These are phyloP conservation scores for Phoronis australis DNA, from an alignment of 2,888 invertebrate species.

Conservation along the genomic window DNA sequence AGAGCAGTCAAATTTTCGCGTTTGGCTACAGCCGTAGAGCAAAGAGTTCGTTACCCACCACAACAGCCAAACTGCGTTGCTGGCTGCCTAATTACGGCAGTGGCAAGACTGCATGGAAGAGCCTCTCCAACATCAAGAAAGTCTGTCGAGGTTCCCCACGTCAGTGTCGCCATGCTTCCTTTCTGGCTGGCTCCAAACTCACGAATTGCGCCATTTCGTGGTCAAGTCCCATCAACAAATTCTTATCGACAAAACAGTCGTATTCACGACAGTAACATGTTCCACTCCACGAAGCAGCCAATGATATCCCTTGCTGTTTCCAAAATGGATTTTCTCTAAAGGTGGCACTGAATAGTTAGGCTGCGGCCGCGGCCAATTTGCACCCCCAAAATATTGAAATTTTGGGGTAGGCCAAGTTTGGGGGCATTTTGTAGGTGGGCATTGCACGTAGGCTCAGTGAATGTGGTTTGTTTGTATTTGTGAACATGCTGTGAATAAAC, in stretches of 20 bases:
- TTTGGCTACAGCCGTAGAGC: background rate
- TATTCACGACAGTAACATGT: slow-evolving; percentile 53
- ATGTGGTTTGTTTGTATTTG: too few relatives aligned
- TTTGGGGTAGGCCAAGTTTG: too few relatives aligned
- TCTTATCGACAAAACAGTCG: slow-evolving; percentile 61
- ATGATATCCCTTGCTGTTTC: slow-evolving; percentile 61
- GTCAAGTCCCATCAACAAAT: slow-evolving; percentile 62
- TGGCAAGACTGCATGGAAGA: slow-evolving; percentile 59
- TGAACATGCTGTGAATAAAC: too few relatives aligned
- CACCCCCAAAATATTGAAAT: too few relatives aligned
- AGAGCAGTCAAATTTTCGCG: background rate
- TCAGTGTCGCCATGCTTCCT: slow-evolving; percentile 54
- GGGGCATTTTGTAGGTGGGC: too few relatives aligned
- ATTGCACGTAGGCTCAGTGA: too few relatives aligned
- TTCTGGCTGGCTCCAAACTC: slow-evolving; percentile 22
- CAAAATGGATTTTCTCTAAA: slow-evolving; percentile 61
- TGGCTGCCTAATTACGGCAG: slow-evolving; percentile 61
- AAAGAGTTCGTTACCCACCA: background rate
- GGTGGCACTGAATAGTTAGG: too few relatives aligned
- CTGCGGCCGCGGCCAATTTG: too few relatives aligned
- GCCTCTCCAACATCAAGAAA: slow-evolving; percentile 49
- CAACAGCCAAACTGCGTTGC: slow-evolving; percentile 52
- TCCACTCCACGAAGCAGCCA: too few relatives aligned
- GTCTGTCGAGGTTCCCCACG: slow-evolving; percentile 45
- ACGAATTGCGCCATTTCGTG: slow-evolving; percentile 8